phyloP scores from a whole-genome alignment of 2,888 invertebrate species.

The Drosophila kuntzei region DNA sequence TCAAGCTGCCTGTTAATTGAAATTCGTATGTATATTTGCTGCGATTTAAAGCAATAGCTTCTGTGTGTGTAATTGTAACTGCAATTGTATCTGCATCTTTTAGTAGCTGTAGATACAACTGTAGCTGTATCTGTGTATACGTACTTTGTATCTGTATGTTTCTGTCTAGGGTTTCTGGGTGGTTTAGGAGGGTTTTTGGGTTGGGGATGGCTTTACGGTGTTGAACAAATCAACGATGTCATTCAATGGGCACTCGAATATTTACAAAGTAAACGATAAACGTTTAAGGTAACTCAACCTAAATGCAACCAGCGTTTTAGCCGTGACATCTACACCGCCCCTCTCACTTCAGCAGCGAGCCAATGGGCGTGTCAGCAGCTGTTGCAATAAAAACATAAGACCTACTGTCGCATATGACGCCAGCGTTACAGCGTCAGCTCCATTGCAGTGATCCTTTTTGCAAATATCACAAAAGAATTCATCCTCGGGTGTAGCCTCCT shows the following conservation, averaged over 20 bases:
- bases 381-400: conserved; percentile 29
- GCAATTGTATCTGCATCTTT: conserved; percentile 18
- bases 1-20: conserved; percentile 39
- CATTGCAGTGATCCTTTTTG: conserved; percentile 81
- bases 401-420: conserved; percentile 29
- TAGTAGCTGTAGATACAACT: conserved; percentile 18
- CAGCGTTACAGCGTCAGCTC: conserved; percentile 62
- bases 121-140: conserved; percentile 18
- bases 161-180: conserved; percentile 54
- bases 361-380: conserved; percentile 21
- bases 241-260: conserved; percentile 66
- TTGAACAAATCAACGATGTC: conserved; percentile 41
- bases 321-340: conserved; percentile 13
- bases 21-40: conserved; percentile 49
- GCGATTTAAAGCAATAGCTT: background rate
- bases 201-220: conserved; percentile 14
- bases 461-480: conserved; percentile 84
- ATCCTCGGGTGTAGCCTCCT: conserved; percentile 54
- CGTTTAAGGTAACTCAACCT: conserved; percentile 67
- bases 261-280: conserved; percentile 75
- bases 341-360: conserved; percentile 45
- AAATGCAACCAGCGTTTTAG: conserved; percentile 60
- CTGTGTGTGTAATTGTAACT: conserved; percentile 3
- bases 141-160: conserved; percentile 3
- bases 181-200: conserved; percentile 18